Base-by-base conservation (phyloP, 2,888 invertebrate genomes). In the Xylota sylvarum region DNA sequence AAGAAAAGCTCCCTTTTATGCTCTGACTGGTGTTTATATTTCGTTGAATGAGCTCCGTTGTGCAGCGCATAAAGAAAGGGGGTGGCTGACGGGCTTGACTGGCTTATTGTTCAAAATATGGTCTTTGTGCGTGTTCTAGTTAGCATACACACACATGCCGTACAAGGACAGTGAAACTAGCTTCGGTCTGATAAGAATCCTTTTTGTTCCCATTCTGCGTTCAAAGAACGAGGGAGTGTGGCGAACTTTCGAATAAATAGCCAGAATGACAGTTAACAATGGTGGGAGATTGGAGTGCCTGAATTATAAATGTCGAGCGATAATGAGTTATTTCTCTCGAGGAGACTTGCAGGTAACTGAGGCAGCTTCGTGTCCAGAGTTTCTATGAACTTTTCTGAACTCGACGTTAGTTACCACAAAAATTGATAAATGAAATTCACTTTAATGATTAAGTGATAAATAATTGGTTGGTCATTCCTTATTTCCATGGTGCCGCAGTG, bases 121-220 rank as follows among this genome's bases (percentile, higher is more conserved):
- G 85, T 56, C 76, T 86, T 81, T 86, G 72, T 86, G 85, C 81
- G 85, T 86, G 85, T 77, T 86, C 85, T 67, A 86, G 81, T 80
- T 80, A 72, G 64, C 60, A 60, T 56, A 65, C 60, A 60, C 60
- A 65, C 64, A 65, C 40, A 60, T 23, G 35, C 5, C 17, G 55
- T 19, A 32, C 65, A 81, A 79, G 79, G 81, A 58, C 81, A 81
- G 73, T 23, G 40, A 67, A 77, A 50, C 77, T 27, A 55, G 37
- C 50, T 73, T 73, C 43, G 0, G 62, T 81, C 74, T 74, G 84
- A 85, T 85, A 85, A 85, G 84, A 46, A 80, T 80, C 70, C 69
- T 60, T 40, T 67, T 70, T 79, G 40, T 35, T 40, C 35, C 35
- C 46, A 30, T 17, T 55, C 40, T 55, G 43, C 43, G 46, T 78